These are phyloP conservation scores for Germaria angustata DNA, from an alignment of 2,888 invertebrate genomes.

Conservation along the genomic window DNA sequence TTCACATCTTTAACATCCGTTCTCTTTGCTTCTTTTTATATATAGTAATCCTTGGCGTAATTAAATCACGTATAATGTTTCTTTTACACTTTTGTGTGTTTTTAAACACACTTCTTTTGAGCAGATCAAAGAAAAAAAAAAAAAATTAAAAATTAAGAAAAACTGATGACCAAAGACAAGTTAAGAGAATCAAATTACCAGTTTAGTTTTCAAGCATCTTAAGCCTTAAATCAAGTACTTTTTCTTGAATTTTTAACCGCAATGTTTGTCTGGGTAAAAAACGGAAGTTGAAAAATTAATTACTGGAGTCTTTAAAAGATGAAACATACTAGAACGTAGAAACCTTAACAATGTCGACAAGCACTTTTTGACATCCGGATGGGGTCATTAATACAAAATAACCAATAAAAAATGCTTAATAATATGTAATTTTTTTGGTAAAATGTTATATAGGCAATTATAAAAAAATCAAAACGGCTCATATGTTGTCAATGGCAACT, in stretches of 20 bases:
- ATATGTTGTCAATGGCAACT: no score
- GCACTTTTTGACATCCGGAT: conserved; percentile 55
- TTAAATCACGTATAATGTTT: conserved; percentile 28
- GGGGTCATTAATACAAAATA: conserved; percentile 7
- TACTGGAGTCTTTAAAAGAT: conserved; percentile 43
- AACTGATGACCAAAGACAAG: conserved; percentile 22
- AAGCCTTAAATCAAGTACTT: conserved; percentile 34
- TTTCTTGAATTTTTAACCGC: conserved; percentile 29
- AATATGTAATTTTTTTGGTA: no score
- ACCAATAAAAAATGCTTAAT: background rate
- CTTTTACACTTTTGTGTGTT: conserved; percentile 29
- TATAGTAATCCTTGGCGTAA: conserved; percentile 22
- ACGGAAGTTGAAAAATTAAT: conserved; percentile 66
- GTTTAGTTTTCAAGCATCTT: conserved; percentile 55
- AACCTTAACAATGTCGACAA: conserved; percentile 48
- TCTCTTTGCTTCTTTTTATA: background rate
- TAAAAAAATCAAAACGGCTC: no score
- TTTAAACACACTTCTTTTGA: conserved; percentile 24
- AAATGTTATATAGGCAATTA: no score
- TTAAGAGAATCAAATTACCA: conserved; percentile 53
- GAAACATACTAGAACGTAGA: conserved; percentile 22
- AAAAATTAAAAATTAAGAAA: background rate
- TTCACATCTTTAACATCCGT: conserved; percentile 39
- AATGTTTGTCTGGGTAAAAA: conserved; percentile 40
- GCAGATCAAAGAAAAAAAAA: background rate